These are phyloP conservation scores for Drosophila putrida DNA, from an alignment of 2,888 invertebrate species.

Conservation along the genomic window DNA sequence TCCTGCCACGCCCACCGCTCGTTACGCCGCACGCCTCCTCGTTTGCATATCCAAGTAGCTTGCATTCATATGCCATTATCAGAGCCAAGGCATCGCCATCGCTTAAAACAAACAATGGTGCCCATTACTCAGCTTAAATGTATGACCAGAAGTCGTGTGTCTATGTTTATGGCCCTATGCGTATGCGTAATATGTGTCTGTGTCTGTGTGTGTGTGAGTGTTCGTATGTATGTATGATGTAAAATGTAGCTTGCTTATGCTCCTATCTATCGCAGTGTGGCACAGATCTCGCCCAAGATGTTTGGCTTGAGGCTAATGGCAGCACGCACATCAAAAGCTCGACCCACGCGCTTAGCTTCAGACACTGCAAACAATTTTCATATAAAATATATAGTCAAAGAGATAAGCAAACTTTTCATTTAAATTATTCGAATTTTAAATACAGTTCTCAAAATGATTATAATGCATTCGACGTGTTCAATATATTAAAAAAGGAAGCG, in stretches of 20 bases:
- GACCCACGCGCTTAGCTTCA: slow-evolving; percentile 41
- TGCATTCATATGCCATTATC: slow-evolving; percentile 77
- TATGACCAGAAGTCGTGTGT: slow-evolving; percentile 61
- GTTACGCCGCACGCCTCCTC: slow-evolving; percentile 46
- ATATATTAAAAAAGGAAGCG: neutral
- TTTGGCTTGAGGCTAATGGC: slow-evolving; percentile 68
- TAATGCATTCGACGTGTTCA: neutral
- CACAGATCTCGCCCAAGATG: slow-evolving; percentile 72
- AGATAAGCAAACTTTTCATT: slow-evolving; percentile 38
- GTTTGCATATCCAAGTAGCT: slow-evolving; percentile 76
- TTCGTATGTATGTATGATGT: slow-evolving; percentile 3
- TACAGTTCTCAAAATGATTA: slow-evolving; percentile 11
- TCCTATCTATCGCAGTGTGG: slow-evolving; percentile 60
- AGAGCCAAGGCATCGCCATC: slow-evolving; percentile 72
- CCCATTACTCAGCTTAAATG: slow-evolving; percentile 69
- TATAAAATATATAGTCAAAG: slow-evolving; percentile 40
- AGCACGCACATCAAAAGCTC: slow-evolving; percentile 48
- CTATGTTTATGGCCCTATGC: slow-evolving; percentile 30
- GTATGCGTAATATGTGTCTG: neutral
- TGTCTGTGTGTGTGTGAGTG: neutral
- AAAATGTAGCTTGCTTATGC: slow-evolving; percentile 16
- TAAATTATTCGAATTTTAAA: slow-evolving; percentile 23
- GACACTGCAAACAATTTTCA: slow-evolving; percentile 47
- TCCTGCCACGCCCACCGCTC: slow-evolving; percentile 51
- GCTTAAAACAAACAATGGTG: slow-evolving; percentile 76